Evolutionary conservation across 2,797 vertebrate genomes (phyloP).

Genomic region (Manis crassicaudata): DNA sequence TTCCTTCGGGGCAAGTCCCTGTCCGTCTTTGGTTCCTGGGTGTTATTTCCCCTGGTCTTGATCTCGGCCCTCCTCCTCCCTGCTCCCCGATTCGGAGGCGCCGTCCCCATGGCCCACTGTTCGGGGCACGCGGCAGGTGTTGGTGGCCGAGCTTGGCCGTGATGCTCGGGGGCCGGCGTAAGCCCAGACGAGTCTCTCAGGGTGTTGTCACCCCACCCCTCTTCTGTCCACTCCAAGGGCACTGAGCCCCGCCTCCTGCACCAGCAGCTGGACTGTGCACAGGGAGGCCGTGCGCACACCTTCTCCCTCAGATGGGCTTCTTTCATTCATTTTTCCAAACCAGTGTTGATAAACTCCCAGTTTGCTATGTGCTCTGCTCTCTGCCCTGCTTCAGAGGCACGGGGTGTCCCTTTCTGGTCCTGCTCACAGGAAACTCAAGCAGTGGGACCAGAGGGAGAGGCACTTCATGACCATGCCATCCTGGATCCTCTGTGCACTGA

Average conservation of each 20-base stretch:
- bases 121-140: not conserved
- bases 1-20: not conserved
- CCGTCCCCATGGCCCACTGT: fast-evolving
- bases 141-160: no score
- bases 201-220: not conserved
- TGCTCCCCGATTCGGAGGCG: not conserved
- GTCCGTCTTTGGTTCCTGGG: fast-evolving
- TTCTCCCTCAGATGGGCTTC: fast-evolving
- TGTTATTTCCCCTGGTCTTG: no score
- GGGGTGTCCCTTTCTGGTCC: no score
- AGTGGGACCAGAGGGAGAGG: not conserved
- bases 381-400: not conserved
- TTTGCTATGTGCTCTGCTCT: fast-evolving
- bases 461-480: fast-evolving
- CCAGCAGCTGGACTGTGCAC: no score
- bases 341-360: fast-evolving
- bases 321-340: fast-evolving
- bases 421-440: not conserved
- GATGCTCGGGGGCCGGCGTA: no score
- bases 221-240: not conserved
- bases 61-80: not conserved
- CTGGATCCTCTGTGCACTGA: not conserved
- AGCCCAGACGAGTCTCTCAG: not conserved
- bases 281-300: not conserved
- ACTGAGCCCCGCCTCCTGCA: no score